Evolutionary conservation across 2,888 invertebrate genomes (phyloP).

Genomic region (Cacoxenus indagator): DNA sequence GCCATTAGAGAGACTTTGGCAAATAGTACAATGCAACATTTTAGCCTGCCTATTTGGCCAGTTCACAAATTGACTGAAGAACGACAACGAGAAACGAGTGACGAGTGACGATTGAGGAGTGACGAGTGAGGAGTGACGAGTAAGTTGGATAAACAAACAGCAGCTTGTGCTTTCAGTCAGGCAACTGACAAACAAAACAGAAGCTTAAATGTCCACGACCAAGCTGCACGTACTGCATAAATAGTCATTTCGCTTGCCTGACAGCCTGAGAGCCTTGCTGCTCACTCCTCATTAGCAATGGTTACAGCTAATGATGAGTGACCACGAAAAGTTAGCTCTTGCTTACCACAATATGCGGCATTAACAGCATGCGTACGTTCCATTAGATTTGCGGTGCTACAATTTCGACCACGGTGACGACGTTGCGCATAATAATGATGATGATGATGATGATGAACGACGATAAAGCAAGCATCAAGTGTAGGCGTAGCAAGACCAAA

Average conservation of each 20-base stretch:
- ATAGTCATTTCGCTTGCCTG: background rate
- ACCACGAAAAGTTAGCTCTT: constrained; percentile 24
- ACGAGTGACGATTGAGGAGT: background rate
- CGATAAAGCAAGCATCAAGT: background rate
- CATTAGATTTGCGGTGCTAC: background rate
- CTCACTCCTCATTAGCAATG: constrained; percentile 9
- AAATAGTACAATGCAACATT: too few relatives aligned
- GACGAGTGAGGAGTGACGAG: background rate
- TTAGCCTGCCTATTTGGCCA: background rate
- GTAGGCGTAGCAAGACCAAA: background rate
- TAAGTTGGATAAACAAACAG: too few relatives aligned
- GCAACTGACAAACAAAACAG: background rate
- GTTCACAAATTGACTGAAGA: background rate
- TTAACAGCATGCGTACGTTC: background rate
- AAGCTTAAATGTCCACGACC: too few relatives aligned
- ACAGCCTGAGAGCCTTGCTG: background rate
- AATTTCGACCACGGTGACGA: too few relatives aligned
- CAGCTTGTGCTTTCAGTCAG: too few relatives aligned
- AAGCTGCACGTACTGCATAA: too few relatives aligned
- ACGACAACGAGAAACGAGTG: background rate
- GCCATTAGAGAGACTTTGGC: constrained; percentile 28
- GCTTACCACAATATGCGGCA: constrained; percentile 1
- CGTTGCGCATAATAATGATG: background rate
- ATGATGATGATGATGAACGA: background rate
- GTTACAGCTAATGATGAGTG: constrained; percentile 36